phyloP scores from a whole-genome alignment of 2,888 invertebrate species.

The Cheilosia soror region DNA sequence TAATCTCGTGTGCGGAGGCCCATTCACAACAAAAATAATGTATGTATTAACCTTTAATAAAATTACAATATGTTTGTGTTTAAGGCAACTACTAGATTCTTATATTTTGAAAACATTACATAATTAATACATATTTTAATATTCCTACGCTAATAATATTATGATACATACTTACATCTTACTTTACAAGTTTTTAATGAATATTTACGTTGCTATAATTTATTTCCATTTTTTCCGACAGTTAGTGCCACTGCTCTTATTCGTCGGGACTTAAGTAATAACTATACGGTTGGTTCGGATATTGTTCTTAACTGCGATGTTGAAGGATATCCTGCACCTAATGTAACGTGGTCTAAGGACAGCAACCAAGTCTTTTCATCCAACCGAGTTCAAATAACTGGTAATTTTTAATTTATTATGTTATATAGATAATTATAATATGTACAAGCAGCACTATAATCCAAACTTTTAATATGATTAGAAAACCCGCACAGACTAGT shows the following conservation, averaged over 20 bases:
- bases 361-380: slow-evolving; percentile 85
- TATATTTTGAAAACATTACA: no score
- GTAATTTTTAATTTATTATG: slow-evolving; percentile 85
- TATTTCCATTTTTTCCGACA: slow-evolving; percentile 43
- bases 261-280: slow-evolving; percentile 83
- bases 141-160: neutral
- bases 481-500: slow-evolving; percentile 89
- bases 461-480: slow-evolving; percentile 55
- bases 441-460: neutral
- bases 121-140: no score
- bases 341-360: slow-evolving; percentile 93
- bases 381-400: slow-evolving; percentile 87
- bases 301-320: slow-evolving; percentile 90
- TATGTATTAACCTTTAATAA: no score
- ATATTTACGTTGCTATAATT: neutral
- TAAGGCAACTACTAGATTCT: no score
- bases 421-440: no score
- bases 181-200: no score
- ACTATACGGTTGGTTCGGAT: slow-evolving; percentile 87
- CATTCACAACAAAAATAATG: no score
- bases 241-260: slow-evolving; percentile 87
- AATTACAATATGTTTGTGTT: no score
- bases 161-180: neutral
- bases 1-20: no score
- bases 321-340: slow-evolving; percentile 90